These are phyloP conservation scores for Platyscapa corneri DNA, from an alignment of 1,140 invertebrate genomes.

Conservation along the genomic window DNA sequence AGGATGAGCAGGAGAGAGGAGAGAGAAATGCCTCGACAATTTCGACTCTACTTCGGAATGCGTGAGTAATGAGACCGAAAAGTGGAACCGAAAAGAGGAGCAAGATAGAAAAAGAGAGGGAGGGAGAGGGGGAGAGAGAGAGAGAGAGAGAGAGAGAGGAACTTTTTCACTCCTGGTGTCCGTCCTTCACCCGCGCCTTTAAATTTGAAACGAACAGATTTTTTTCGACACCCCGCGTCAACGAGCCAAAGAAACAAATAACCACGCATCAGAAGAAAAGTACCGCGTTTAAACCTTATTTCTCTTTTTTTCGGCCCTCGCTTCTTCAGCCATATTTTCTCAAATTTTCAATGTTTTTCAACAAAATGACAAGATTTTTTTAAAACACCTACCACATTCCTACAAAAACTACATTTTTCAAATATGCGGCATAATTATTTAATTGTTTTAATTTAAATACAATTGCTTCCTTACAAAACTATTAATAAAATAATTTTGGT, in stretches of 20 bases:
- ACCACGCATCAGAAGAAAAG: not conserved
- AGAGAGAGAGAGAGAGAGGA: not conserved
- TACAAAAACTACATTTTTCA: no score
- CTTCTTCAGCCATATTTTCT: not conserved
- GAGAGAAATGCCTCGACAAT: slow-evolving; percentile 41
- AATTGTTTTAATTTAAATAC: no score
- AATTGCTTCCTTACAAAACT: no score
- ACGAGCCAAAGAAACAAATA: slow-evolving; percentile 44
- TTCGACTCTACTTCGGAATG: slow-evolving; percentile 40
- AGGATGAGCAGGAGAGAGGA: not conserved
- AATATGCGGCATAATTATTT: no score
- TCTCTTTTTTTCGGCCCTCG: not conserved
- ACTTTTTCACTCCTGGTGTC: slow-evolving; percentile 23
- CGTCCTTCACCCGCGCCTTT: slow-evolving; percentile 20
- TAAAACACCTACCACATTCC: no score
- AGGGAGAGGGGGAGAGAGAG: not conserved
- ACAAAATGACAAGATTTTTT: not conserved
- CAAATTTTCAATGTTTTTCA: not conserved
- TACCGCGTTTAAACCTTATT: not conserved
- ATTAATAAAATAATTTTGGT: no score
- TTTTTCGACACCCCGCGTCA: slow-evolving; percentile 36
- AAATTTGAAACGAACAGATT: slow-evolving; percentile 41
- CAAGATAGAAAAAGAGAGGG: not conserved
- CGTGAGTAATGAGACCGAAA: slow-evolving; percentile 49
- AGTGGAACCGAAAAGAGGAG: not conserved